phyloP scores from a whole-genome alignment of 2,113 vertebrate genomes.

The Brachypodius melanocephalos region DNA sequence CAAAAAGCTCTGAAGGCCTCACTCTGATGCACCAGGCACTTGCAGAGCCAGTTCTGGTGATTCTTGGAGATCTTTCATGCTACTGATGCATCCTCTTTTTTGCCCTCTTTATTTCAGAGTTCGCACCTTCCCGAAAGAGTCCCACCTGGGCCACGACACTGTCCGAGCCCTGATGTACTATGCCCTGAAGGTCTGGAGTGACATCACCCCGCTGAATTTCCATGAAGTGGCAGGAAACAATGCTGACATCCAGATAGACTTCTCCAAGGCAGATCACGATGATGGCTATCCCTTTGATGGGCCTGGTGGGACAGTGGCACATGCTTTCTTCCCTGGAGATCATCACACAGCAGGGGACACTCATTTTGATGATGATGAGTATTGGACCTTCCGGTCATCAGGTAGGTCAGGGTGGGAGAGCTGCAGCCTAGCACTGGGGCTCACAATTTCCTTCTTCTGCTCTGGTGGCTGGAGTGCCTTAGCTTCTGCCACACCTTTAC shows the following conservation, averaged over 20 bases:
- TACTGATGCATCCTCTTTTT: background rate
- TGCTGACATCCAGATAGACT: slow-evolving; percentile 95
- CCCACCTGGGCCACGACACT: slow-evolving; percentile 87
- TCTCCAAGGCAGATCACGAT: slow-evolving; percentile 88
- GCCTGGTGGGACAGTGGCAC: slow-evolving; percentile 91
- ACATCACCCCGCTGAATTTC: slow-evolving; percentile 92
- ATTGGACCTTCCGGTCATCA: slow-evolving; percentile 94
- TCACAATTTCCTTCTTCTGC: background rate
- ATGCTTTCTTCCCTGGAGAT: slow-evolving; percentile 93
- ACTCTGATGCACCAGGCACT: background rate
- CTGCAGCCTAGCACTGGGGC: background rate
- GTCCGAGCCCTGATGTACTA: slow-evolving; percentile 95
- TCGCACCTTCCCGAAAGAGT: slow-evolving; percentile 88
- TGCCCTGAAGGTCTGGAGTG: slow-evolving; percentile 95
- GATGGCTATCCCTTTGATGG: slow-evolving; percentile 95
- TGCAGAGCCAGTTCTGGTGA: background rate
- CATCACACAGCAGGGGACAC: slow-evolving; percentile 87
- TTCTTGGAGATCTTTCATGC: background rate
- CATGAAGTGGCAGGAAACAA: slow-evolving; percentile 91
- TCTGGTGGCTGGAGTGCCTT: background rate
- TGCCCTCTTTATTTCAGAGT: slow-evolving; percentile 73
- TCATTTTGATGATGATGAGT: slow-evolving; percentile 93
- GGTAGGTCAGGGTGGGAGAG: slow-evolving; percentile 68
- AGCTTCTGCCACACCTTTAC: background rate
- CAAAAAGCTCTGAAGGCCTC: background rate